Conservation (phyloP, 1,140 invertebrate genomes). For the Aphaenogaster floridana region DNA sequence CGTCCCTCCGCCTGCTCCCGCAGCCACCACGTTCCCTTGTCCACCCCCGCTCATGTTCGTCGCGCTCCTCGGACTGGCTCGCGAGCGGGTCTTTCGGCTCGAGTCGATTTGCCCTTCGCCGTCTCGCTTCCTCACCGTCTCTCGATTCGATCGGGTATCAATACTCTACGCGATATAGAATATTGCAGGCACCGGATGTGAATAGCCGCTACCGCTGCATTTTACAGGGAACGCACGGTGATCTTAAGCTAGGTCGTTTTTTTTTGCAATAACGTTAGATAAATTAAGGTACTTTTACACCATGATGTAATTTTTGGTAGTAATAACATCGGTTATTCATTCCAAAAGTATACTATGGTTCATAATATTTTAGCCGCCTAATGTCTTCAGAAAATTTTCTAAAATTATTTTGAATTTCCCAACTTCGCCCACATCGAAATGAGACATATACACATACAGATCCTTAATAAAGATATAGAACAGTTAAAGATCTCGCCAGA, state of each 20-base stretch:
- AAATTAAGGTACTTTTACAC: not conserved
- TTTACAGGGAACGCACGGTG: not conserved
- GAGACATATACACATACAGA: not conserved
- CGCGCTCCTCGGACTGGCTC: constrained; percentile 40
- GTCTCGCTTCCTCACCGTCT: not conserved
- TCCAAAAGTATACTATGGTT: not conserved
- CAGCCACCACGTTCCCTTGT: not conserved
- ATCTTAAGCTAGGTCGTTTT: not conserved
- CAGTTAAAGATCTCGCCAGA: not conserved
- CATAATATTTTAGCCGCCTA: not conserved
- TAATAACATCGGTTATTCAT: not conserved
- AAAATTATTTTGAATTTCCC: not conserved
- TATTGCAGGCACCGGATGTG: constrained; percentile 7
- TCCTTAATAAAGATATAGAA: not conserved
- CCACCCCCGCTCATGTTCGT: not conserved
- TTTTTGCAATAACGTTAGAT: not conserved
- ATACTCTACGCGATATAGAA: not conserved
- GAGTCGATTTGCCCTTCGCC: not conserved
- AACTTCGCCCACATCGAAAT: not conserved
- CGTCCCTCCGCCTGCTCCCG: constrained; percentile 29
- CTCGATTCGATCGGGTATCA: constrained; percentile 7
- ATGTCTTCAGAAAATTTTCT: not conserved
- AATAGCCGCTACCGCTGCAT: not conserved
- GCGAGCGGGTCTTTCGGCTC: constrained; percentile 37
- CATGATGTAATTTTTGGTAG: not conserved